Conservation (phyloP, 2,888 invertebrate genomes). For the Octodonta nipae region DNA sequence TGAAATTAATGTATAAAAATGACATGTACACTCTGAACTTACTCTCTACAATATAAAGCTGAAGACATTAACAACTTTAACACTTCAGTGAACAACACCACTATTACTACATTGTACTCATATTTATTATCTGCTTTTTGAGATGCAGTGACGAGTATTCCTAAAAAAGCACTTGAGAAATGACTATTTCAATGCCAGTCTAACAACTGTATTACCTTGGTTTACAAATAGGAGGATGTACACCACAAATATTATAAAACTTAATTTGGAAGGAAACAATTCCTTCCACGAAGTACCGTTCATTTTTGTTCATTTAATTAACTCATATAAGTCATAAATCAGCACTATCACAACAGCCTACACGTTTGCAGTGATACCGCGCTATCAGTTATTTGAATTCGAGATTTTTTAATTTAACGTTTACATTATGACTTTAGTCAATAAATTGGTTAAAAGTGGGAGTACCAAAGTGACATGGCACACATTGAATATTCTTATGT, state of each 20-base stretch:
- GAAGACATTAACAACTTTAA: conserved; percentile 66
- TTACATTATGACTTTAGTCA: too few species aligned
- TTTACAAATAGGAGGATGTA: conserved; percentile 84
- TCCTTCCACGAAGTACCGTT: conserved; percentile 32
- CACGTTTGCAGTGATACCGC: too few species aligned
- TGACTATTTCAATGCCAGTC: too few species aligned
- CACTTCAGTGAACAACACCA: conserved; percentile 77
- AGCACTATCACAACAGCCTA: too few species aligned
- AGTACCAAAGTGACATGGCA: too few species aligned
- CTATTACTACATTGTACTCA: conserved; percentile 75
- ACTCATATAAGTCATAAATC: too few species aligned
- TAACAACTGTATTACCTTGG: conserved; percentile 53
- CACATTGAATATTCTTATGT: too few species aligned
- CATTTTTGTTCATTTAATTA: not conserved
- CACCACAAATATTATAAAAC: conserved; percentile 64
- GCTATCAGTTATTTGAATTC: too few species aligned
- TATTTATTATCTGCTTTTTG: conserved; percentile 70
- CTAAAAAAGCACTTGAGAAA: conserved; percentile 45
- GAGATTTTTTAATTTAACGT: too few species aligned
- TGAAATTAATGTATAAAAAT: conserved; percentile 4
- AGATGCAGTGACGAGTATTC: conserved; percentile 81
- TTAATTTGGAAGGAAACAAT: conserved; percentile 72
- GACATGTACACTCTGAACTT: conserved; percentile 25
- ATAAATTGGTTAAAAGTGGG: too few species aligned
- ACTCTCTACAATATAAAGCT: conserved; percentile 57